Percentiles rank a stretch among this genome's conserved stretches.
phyloP scores from a whole-genome alignment of 2,113 vertebrate genomes.

The Ptilorrhoa leucosticta region DNA sequence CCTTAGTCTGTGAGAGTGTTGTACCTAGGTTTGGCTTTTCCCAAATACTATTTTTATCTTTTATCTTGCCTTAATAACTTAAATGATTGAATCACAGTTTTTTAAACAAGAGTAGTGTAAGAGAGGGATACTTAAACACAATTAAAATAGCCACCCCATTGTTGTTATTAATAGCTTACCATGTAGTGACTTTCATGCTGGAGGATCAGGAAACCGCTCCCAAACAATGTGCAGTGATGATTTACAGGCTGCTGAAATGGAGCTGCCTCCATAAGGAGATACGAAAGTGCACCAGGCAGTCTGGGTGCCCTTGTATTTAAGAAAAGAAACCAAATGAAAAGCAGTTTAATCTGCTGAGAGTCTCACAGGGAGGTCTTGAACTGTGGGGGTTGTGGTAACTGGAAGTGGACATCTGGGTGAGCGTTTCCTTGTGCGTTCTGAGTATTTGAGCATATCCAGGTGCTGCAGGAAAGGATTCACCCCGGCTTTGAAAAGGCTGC shows the following conservation, averaged over 20 bases:
- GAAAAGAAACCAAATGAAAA: not conserved
- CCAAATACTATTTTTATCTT: not conserved
- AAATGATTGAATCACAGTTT: not conserved
- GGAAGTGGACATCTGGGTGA: not conserved
- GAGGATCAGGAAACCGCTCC: not conserved
- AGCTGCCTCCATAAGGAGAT: not conserved
- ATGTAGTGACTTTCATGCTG: not conserved
- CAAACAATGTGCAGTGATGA: not conserved
- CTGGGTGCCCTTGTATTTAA: not conserved
- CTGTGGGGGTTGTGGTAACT: not conserved
- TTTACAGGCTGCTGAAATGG: not conserved
- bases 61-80: not conserved
- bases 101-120: not conserved
- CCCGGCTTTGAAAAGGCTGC: not conserved
- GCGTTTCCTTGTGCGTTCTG: not conserved
- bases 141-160: not conserved
- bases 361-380: not conserved
- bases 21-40: not conserved
- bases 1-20: not conserved
- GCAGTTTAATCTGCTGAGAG: not conserved
- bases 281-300: not conserved
- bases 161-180: not conserved
- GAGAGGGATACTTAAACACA: not conserved
- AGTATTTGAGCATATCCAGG: not conserved
- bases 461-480: not conserved